phyloP scores from a whole-genome alignment of 2,113 vertebrate species.

The Neolamprologus longior region DNA sequence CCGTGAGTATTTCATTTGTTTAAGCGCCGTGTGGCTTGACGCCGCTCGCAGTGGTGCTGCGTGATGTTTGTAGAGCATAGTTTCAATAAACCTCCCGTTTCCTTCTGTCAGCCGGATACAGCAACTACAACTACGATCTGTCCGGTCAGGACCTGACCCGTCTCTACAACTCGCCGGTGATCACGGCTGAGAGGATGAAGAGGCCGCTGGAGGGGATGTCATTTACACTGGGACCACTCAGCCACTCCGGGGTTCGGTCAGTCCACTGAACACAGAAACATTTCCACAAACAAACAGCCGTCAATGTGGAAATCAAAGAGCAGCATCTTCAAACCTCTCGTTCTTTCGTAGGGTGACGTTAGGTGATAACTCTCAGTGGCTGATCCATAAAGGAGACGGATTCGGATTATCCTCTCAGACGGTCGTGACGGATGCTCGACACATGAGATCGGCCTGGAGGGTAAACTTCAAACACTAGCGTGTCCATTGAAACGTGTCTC shows the following conservation, averaged over 20 bases:
- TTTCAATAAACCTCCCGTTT: not conserved
- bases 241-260: constrained; percentile 59
- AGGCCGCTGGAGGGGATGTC: not conserved
- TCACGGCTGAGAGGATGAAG: not conserved
- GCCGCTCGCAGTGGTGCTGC: not conserved
- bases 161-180: not conserved
- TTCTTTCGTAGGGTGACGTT: constrained; percentile 48
- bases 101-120: not conserved
- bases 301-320: too few relatives aligned
- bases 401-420: constrained; percentile 43
- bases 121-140: not conserved
- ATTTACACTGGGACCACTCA: not conserved
- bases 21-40: not conserved
- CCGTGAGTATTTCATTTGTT: not conserved
- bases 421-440: constrained; percentile 39
- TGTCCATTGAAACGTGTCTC: not conserved
- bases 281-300: not conserved
- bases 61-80: not conserved
- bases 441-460: constrained; percentile 52
- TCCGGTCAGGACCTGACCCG: not conserved
- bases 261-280: not conserved
- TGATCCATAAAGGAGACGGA: constrained; percentile 56
- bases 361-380: constrained; percentile 21
- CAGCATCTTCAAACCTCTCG: not conserved
- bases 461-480: not conserved